Base-by-base conservation (phyloP, 2,797 vertebrate species). In the Crenuchus spilurus region DNA sequence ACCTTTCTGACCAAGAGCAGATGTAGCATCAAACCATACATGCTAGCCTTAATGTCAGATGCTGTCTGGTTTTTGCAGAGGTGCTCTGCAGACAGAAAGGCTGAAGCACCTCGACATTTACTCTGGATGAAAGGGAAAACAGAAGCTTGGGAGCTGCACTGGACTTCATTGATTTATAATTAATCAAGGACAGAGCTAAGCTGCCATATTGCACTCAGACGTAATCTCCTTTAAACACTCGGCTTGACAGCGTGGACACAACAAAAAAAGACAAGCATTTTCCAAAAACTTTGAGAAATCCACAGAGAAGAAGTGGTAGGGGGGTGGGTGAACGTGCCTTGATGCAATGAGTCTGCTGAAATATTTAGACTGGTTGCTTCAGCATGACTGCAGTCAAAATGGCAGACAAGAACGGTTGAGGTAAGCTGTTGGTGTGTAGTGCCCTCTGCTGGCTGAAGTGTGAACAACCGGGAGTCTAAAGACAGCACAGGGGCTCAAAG, bases 391-490 rank as follows among this genome's bases (percentile, higher is more conserved):
- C 82, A 87, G 84, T 87, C 76, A 84, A 84, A 82, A 78, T 70
- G 84, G 88, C 78, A 30, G 72, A 73, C 70, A 4, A 58, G 60
- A 7, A 28, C 72, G n/a, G 35, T 77, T n/a, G 30, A 28, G 58
- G 33, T 5, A 10, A 13, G 22, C 3, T 37, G 6, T 41, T 68
- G 85, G 87, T 78, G 61, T 51, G 73, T 31, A 51, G 65, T 81
- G 84, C 79, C 88, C 84, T 90, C 92, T 92, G 86, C 77, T 89
- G 90, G 81, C 65, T 0, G 35, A 13, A 18, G 3, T 13, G 10
- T 16, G 6, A 39, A 83, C 7, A 79, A 62, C 39, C 4, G 54
- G 2, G 10, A 14, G 18, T 46, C 18, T 54, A 35, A 30, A 26
- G 35, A n/a, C n/a, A n/a, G n/a, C n/a, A n/a, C 26, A 0, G 14